Conservation (phyloP, 2,113 vertebrate species). For the Hydropotes inermis region DNA sequence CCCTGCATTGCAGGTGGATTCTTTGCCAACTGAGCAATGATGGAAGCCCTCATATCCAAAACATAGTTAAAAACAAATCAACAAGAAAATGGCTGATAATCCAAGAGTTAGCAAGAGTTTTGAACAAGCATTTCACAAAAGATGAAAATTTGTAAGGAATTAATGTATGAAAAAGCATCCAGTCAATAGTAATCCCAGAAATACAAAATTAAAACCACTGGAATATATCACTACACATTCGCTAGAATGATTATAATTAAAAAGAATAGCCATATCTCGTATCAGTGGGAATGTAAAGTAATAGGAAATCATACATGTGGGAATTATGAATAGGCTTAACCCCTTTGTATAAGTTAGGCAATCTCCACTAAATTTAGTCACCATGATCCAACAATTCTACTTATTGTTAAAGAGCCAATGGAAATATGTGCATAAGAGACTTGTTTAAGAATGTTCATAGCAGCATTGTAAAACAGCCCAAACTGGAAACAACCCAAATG, state of each 20-base stretch:
- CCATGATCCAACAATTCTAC: neutral
- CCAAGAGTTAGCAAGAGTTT: neutral
- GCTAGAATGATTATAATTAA: neutral
- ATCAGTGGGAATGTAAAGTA: neutral
- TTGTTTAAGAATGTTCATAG: neutral
- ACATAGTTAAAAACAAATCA: neutral
- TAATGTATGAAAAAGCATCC: neutral
- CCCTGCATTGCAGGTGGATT: neutral
- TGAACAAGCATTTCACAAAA: neutral
- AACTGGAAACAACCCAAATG: neutral
- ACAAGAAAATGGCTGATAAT: neutral
- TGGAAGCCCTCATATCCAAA: neutral
- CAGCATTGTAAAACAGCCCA: neutral
- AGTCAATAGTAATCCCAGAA: neutral
- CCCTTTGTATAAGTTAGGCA: neutral
- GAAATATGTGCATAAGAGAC: neutral
- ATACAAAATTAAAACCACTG: neutral
- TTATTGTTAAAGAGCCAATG: neutral
- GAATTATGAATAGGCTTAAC: neutral
- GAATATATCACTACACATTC: neutral
- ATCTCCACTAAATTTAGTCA: neutral
- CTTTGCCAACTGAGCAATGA: neutral
- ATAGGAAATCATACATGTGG: neutral
- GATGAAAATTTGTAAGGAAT: neutral
- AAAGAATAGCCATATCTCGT: neutral